Evolutionary conservation across 2,888 invertebrate genomes (phyloP).

Genomic region (Megamerina dolium): DNA sequence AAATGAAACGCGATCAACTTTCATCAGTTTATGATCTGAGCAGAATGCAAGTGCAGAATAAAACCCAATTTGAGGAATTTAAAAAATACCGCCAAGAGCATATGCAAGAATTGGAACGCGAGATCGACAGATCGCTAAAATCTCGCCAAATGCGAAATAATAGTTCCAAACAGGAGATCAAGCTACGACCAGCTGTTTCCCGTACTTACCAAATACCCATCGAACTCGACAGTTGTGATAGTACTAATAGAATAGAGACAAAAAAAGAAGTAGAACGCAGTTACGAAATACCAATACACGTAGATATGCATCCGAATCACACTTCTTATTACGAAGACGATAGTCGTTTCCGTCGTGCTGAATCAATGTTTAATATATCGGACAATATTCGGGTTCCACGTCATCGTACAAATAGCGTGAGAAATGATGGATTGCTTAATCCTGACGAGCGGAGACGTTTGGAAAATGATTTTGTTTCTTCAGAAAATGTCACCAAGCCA

Average conservation of each 20-base stretch:
- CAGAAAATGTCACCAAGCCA: slow-evolving; percentile 46
- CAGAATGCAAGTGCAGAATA: slow-evolving; percentile 22
- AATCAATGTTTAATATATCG: slow-evolving; percentile 40
- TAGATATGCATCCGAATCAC: slow-evolving; percentile 13
- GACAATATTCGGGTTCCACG: slow-evolving; percentile 17
- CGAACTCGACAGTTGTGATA: slow-evolving; percentile 17
- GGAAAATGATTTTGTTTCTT: slow-evolving; percentile 47
- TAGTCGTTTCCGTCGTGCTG: slow-evolving; percentile 32
- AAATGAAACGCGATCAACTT: slow-evolving; percentile 31
- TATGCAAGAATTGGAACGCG: slow-evolving; percentile 33
- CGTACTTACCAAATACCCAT: slow-evolving; percentile 26
- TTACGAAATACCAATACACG: slow-evolving; percentile 25
- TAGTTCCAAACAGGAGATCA: background rate
- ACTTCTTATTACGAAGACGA: slow-evolving; percentile 8
- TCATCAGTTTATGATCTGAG: slow-evolving; percentile 39
- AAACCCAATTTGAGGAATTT: slow-evolving; percentile 29
- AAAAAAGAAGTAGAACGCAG: too few relatives aligned
- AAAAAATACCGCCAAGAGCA: slow-evolving; percentile 37
- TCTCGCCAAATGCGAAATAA: slow-evolving; percentile 20
- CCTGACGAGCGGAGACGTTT: slow-evolving; percentile 53
- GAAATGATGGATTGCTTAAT: slow-evolving; percentile 19
- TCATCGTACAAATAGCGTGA: slow-evolving; percentile 16
- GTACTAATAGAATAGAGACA: too few relatives aligned
- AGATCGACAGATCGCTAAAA: slow-evolving; percentile 35
- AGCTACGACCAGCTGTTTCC: background rate